Conservation (phyloP, 2,113 vertebrate species). For the Hyaena hyaena region DNA sequence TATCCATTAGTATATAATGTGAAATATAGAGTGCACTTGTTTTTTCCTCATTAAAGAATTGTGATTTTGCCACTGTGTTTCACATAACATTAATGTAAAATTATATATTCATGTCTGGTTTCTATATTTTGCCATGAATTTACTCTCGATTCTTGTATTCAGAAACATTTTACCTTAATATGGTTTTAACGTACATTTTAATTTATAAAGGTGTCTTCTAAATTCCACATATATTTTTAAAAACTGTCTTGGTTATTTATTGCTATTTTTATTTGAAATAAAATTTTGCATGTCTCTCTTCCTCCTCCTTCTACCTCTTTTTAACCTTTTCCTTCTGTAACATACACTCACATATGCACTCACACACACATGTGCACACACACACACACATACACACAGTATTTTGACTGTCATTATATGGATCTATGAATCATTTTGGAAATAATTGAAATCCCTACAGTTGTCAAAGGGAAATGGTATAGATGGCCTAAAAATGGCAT, state of each 20-base stretch:
- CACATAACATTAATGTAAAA: background rate
- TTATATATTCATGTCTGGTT: background rate
- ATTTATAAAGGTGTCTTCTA: background rate
- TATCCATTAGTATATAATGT: background rate
- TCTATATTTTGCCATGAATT: background rate
- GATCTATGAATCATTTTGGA: background rate
- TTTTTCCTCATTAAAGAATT: background rate
- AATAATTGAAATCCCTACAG: background rate
- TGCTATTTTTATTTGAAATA: background rate
- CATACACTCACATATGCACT: background rate
- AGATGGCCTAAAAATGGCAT: background rate
- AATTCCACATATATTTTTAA: background rate
- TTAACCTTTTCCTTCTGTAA: background rate
- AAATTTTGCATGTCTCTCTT: background rate
- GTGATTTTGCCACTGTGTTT: background rate
- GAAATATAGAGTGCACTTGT: background rate
- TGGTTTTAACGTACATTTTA: background rate
- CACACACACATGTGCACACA: background rate
- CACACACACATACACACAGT: rapidly evolving
- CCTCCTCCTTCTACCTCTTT: background rate
- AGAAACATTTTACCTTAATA: background rate
- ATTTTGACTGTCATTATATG: background rate
- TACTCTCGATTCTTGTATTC: background rate
- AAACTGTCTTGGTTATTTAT: background rate
- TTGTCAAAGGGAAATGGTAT: background rate